These are phyloP conservation scores for Morpho deidamia DNA, from an alignment of 2,888 invertebrate species.

Conservation along the genomic window DNA sequence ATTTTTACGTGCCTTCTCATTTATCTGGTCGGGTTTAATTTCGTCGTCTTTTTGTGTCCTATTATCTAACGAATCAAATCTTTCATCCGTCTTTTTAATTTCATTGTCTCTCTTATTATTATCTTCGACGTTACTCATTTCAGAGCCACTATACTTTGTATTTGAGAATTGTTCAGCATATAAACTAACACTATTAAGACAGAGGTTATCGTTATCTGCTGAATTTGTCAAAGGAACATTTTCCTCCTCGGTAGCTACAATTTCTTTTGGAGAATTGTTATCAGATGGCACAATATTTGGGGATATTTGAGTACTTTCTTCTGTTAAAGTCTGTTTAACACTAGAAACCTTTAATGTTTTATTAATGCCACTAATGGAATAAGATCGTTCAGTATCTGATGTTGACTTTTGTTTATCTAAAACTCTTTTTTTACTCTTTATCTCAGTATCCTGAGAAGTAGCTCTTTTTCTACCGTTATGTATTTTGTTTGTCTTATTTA, in stretches of 20 bases:
- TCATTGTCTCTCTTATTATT: constrained; percentile 20
- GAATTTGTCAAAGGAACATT: constrained; percentile 12
- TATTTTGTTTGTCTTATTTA: constrained; percentile 3
- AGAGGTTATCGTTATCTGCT: constrained; percentile 41
- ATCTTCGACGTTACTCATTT: constrained; percentile 31
- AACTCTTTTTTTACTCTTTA: constrained; percentile 14
- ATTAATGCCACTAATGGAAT: background rate
- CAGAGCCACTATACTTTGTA: constrained; percentile 39
- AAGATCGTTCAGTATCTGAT: constrained; percentile 13
- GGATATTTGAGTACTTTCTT: constrained; percentile 1
- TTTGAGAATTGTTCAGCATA: constrained; percentile 49
- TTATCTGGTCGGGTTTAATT: constrained; percentile 2
- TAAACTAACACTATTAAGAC: constrained; percentile 55
- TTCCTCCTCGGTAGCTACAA: constrained; percentile 13
- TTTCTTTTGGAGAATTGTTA: background rate
- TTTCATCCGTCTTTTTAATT: background rate
- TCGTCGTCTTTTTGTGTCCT: background rate
- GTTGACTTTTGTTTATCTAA: constrained; percentile 11
- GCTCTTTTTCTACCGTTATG: constrained; percentile 20
- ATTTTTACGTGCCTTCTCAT: background rate
- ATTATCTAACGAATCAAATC: background rate
- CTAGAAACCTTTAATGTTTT: background rate
- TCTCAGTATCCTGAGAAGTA: constrained; percentile 16
- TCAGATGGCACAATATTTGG: background rate
- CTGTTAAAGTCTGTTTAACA: background rate